phyloP scores from a whole-genome alignment of 2,797 vertebrate species.

The Sebastes cheni region DNA sequence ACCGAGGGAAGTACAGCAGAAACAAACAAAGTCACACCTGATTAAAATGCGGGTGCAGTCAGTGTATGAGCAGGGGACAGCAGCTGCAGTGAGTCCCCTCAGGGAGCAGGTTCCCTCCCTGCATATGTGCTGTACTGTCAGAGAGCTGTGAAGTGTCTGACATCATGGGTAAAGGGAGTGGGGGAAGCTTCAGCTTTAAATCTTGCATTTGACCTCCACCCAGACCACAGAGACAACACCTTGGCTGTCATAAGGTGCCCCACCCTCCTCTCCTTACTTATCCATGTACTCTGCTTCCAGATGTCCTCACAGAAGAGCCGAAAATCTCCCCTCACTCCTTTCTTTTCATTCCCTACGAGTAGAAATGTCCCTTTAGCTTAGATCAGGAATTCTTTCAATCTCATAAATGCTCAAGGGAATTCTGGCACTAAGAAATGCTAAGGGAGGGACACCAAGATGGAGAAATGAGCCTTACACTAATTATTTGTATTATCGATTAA shows the following conservation, averaged over 20 bases:
- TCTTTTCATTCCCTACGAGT: not conserved
- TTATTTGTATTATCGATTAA: not conserved
- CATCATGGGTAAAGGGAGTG: constrained; percentile 38
- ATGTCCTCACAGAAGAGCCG: constrained; percentile 47
- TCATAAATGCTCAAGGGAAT: constrained; percentile 3
- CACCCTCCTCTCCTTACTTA: constrained; percentile 38
- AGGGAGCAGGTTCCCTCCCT: constrained; percentile 50
- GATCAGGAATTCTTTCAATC: constrained; percentile 14
- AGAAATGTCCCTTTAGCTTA: constrained; percentile 9
- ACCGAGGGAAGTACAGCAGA: constrained; percentile 27
- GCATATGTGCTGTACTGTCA: constrained; percentile 37
- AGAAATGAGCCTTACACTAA: not conserved
- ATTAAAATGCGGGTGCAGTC: constrained; percentile 39
- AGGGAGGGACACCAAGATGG: not conserved
- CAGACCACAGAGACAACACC: constrained; percentile 69
- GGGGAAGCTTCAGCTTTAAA: constrained; percentile 28
- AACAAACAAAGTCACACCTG: constrained; percentile 52
- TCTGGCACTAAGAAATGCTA: not conserved
- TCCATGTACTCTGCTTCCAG: constrained; percentile 34
- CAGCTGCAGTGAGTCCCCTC: constrained; percentile 59
- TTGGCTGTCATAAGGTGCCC: constrained; percentile 52
- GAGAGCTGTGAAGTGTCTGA: constrained; percentile 43
- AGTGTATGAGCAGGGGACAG: constrained; percentile 26
- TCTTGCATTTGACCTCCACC: constrained; percentile 63
- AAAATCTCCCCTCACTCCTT: not conserved